Evolutionary conservation across 2,888 invertebrate genomes (phyloP), one percentile per base, ranked within the genome.

Genomic region (Ceramica pisi): DNA sequence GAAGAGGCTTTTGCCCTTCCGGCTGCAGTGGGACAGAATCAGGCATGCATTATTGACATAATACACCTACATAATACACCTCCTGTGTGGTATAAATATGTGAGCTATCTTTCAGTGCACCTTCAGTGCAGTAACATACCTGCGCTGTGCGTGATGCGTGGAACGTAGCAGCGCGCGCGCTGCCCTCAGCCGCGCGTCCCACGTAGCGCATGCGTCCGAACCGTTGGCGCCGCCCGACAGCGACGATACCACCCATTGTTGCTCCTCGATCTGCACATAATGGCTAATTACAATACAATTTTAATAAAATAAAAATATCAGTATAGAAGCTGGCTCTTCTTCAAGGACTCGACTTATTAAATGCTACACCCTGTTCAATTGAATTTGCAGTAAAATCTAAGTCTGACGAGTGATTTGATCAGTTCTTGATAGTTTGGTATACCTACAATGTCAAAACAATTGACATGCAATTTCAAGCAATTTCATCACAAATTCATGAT

Each of bases 121-220:
- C 1, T 38, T 19, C 21, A 38, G 23, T 46, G 44, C 31, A 19
- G 23, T 19, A 10, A 70, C 62, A n/a, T 9, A 95, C 95, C 95
- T 93, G 82, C 95, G 92, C 71, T 95, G 95, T 5, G 94, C 95
- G 74, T 93, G 94, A 75, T 93, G 92, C 53, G 94, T 92, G 72
- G 93, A 90, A 3, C 91, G 88, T 56, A 91, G 80, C n/a, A 94
- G 87, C 2, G 82, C 66, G 23, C 90, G 86, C 48, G 94, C 94
- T 55, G 89, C 84, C 23, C 92, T 89, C 83, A 95, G 88, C 7
- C 94, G 90, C 76, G 89, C 75, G 75, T 92, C 94, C 94, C 95
- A 94, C 67, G 90, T 86, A 3, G 84, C 86, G 83, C 92, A 87
- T 38, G 90, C 90, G 75, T 90, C 88, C 67, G 85, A 75, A 35